phyloP scores from a whole-genome alignment of 2,888 invertebrate genomes.

The Spodoptera exigua region DNA sequence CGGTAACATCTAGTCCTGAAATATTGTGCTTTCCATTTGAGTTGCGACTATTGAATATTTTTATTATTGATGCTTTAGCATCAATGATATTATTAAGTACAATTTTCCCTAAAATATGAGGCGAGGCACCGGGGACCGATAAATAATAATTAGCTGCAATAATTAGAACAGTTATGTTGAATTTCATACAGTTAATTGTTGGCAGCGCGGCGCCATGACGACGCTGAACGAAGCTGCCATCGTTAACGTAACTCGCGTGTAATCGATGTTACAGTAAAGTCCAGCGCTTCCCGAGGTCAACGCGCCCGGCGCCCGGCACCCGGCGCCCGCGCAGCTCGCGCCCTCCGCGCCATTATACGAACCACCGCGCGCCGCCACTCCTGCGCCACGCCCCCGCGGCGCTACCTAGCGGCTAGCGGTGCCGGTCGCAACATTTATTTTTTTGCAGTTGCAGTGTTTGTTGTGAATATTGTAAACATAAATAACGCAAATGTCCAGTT shows the following conservation, averaged over 20 bases:
- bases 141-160: too few species aligned
- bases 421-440: conserved; percentile 4
- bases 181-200: too few species aligned
- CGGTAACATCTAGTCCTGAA: too few species aligned
- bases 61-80: too few species aligned
- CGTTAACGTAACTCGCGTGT: conserved; percentile 5
- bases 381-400: conserved; percentile 16
- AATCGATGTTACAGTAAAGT: conserved; percentile 43
- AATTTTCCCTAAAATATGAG: too few species aligned
- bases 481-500: conserved; percentile 6
- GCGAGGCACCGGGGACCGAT: too few species aligned
- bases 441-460: not conserved
- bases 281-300: conserved; percentile 39
- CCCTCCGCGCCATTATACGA: conserved; percentile 4
- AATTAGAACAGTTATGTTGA: too few species aligned
- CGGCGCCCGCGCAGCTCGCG: conserved; percentile 6
- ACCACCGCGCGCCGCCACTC: conserved; percentile 11
- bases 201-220: too few species aligned
- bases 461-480: not conserved
- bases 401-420: not conserved
- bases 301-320: conserved; percentile 15
- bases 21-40: too few species aligned
- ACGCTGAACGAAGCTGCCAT: too few species aligned
- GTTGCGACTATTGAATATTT: too few species aligned
- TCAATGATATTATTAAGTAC: too few species aligned